Evolutionary conservation across 2,113 vertebrate species (phyloP).

Genomic region (Perca flavescens): DNA sequence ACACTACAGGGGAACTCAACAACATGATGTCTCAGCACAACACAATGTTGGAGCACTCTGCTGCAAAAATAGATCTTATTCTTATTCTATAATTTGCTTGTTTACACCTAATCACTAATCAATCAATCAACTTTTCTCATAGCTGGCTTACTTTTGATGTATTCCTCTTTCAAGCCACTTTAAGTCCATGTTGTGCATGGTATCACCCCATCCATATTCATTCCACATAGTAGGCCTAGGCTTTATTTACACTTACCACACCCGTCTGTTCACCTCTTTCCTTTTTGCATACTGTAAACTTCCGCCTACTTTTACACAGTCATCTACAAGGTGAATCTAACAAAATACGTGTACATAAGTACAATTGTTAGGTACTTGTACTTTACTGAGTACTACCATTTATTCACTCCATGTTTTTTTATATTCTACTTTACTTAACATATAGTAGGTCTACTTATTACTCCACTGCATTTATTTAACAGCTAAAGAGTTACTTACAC

Average conservation of each 20-base stretch:
- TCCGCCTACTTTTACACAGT: not conserved
- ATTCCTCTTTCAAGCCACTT: not conserved
- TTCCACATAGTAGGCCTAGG: not conserved
- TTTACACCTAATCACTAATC: not conserved
- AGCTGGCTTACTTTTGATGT: not conserved
- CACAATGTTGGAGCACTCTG: not conserved
- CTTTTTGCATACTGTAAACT: not conserved
- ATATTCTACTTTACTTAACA: no score
- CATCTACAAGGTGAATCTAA: not conserved
- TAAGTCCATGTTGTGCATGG: not conserved
- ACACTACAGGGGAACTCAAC: not conserved
- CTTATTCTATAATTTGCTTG: not conserved
- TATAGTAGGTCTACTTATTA: no score
- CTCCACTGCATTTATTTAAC: no score
- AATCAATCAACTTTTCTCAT: no score
- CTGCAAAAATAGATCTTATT: not conserved
- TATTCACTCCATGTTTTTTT: no score
- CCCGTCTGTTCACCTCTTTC: not conserved
- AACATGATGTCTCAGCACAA: not conserved
- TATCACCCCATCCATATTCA: not conserved
- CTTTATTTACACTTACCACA: slow-evolving; percentile 23
- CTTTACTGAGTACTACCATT: no score
- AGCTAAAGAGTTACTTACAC: no score
- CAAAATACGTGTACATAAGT: no score
- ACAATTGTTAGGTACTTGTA: no score